Base-by-base conservation (phyloP, 2,888 invertebrate genomes). In the Alentia gelatinosa region DNA sequence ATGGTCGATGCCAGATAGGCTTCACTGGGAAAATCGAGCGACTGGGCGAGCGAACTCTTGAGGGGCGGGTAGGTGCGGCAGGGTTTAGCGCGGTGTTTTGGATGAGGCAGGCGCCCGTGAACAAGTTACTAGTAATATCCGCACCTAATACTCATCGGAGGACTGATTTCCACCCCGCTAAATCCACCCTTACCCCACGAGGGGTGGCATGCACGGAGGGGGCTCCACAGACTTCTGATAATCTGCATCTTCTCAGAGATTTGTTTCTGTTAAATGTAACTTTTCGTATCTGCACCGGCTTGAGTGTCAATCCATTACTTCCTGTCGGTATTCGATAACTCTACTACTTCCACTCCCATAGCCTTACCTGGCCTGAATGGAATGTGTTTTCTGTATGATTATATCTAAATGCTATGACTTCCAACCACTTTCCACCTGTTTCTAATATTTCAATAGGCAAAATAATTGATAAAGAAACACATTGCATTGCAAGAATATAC, bases 11-110 rank as follows among this genome's bases (percentile, higher is more conserved):
- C 23, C 7, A 42, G 83, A 83, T 83, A 83, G 83, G 37, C 83
- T 83, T 83, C 7, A 4, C 26, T 83, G 83, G 30, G 83, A 39
- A 42, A 39, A 83, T 83, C 83, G 83, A 83, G 83, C 83, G 39
- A 33, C 75, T n/a, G 75, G 30, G 75, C 75, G 35, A 75, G 75
- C 37, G 56, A 56, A 56, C 56, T 56, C 56, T 56, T 56, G 74
- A 74, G 19, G 74, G 33, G 74, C 4, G 74, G 74, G 74, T 19
- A 74, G 74, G 4, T 12, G 33, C 30, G 26, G 63, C 5, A n/a
- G 63, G 63, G 30, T 19, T 33, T 74, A 33, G 74, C 30, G 26
- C 15, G 74, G 30, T 26, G 33, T 74, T 74, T 33, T 47, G n/a
- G 74, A 56, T 56, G 56, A 56, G 19, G 56, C 56, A 56, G 56